Conservation (phyloP, 2,888 invertebrate genomes). For the Synanthedon tipuliformis region DNA sequence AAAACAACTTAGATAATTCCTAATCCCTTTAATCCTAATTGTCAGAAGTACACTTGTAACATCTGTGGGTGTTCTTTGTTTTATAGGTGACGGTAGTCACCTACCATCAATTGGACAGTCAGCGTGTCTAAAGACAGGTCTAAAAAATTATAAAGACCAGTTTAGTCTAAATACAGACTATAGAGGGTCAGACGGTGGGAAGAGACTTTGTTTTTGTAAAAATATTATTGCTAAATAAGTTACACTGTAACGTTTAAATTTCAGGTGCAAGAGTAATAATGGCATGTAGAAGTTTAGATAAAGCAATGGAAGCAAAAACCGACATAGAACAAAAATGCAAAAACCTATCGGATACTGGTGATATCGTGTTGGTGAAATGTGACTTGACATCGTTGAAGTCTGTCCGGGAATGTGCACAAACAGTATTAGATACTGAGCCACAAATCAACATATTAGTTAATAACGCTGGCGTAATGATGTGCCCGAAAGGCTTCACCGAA, state of each 20-base stretch:
- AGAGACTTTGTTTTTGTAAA: too few species aligned
- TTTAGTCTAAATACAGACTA: too few species aligned
- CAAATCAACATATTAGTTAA: conserved; percentile 76
- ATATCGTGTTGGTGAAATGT: conserved; percentile 60
- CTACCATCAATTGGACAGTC: too few species aligned
- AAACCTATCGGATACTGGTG: conserved; percentile 26
- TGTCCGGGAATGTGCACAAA: conserved; percentile 71
- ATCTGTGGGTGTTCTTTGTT: too few species aligned
- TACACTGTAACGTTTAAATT: background rate
- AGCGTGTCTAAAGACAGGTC: too few species aligned
- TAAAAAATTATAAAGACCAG: too few species aligned
- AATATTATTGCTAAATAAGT: too few species aligned
- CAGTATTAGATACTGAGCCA: conserved; percentile 65
- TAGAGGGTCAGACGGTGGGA: too few species aligned
- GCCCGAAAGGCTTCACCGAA: conserved; percentile 73
- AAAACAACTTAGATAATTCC: too few species aligned
- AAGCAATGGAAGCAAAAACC: conserved; percentile 69
- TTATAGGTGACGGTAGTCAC: too few species aligned
- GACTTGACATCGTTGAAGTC: conserved; percentile 73
- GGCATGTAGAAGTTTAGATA: conserved; percentile 65
- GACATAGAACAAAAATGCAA: conserved; percentile 60
- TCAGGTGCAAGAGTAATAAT: conserved; percentile 66
- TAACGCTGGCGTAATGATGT: conserved; percentile 81
- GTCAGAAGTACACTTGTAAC: too few species aligned
- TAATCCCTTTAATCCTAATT: too few species aligned